phyloP scores from a whole-genome alignment of 37 sponge, comb jelly and placozoan species.

The Chondrosia reniformis region DNA sequence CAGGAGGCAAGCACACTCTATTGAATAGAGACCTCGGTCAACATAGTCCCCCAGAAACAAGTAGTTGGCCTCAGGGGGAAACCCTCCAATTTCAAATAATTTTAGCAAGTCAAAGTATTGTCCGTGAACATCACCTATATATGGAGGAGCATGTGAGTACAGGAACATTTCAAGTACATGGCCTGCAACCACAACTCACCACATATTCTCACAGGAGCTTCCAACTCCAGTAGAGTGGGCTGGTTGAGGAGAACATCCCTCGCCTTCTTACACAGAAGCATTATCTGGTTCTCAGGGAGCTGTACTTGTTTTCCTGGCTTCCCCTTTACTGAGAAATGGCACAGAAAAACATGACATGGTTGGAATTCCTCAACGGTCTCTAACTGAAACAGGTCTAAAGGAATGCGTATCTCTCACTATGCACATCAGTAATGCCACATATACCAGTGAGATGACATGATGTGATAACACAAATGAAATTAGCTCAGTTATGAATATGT shows the following conservation, averaged over 20 bases:
- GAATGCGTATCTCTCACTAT: too few relatives aligned
- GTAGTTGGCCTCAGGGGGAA: conserved; percentile 95
- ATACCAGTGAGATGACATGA: too few relatives aligned
- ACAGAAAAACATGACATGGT: background rate
- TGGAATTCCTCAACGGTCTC: too few relatives aligned
- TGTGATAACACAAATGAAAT: too few relatives aligned
- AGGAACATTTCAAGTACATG: too few relatives aligned
- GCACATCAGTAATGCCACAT: too few relatives aligned
- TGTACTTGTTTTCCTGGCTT: conserved; percentile 91
- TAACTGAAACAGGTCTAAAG: too few relatives aligned
- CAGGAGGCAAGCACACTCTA: conserved; percentile 94
- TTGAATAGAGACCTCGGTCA: conserved; percentile 87
- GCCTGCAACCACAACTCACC: background rate
- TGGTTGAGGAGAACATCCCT: conserved; percentile 87
- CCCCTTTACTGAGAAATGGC: conserved; percentile 50
- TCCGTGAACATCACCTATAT: conserved; percentile 88
- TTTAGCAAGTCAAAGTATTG: conserved; percentile 91
- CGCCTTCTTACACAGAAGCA: conserved; percentile 76
- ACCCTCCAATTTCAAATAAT: conserved; percentile 93
- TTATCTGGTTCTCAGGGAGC: conserved; percentile 71
- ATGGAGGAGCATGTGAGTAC: too few relatives aligned
- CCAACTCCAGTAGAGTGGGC: conserved; percentile 87
- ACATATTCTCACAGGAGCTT: conserved; percentile 87
- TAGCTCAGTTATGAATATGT: too few relatives aligned
- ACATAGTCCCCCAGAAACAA: conserved; percentile 95